Base-by-base conservation (phyloP, 2,888 invertebrate genomes). In the Cryptocephalus moraei region DNA sequence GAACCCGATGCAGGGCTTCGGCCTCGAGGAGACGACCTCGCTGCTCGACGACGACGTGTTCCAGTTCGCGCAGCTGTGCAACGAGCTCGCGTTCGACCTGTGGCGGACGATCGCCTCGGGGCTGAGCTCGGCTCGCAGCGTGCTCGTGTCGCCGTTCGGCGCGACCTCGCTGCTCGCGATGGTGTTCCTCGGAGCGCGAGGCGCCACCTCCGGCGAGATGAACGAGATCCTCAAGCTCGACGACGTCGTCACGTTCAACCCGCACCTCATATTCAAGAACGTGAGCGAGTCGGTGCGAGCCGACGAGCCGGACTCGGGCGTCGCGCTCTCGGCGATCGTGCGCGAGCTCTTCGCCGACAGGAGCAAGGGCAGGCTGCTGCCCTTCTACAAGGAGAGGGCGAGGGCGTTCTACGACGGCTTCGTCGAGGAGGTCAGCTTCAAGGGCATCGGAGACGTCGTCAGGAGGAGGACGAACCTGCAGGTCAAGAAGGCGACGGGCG, bases 191-290 rank as follows among this genome's bases (percentile, higher is more conserved):
- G 91, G 91, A 0, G 90, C 91, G 0, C 77, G 86, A 55, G 91
- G 91, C 1, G 80, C 86, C 2, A 91, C 91, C 0, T 91, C 91
- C 0, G 89, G 87, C 0, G 89, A 91, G 75, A 89, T 92, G 86
- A 91, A 91, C 63, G 89, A 90, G 61, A 80, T 91, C 9, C 72
- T 91, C 0, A 81, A 82, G 58, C 72, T 91, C 11, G 91, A 91
- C 63, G 89, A 91, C 54, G 88, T 91, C 80, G 84, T 89, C 0
- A 88, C 89, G 0, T 91, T 92, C 61, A 92, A 91, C 68, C 91
- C 91, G 0, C 91, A 92, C 65, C 77, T 90, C 58, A 83, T 89
- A 0, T 81, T 91, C 57, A 86, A 86, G 65, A 91, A 91, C 63
- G 83, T 91, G 13, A 88, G 89, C 0, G 89, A 89, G 60, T 84